Base-by-base conservation (phyloP, 2,113 vertebrate genomes). In the Rutilus rutilus region DNA sequence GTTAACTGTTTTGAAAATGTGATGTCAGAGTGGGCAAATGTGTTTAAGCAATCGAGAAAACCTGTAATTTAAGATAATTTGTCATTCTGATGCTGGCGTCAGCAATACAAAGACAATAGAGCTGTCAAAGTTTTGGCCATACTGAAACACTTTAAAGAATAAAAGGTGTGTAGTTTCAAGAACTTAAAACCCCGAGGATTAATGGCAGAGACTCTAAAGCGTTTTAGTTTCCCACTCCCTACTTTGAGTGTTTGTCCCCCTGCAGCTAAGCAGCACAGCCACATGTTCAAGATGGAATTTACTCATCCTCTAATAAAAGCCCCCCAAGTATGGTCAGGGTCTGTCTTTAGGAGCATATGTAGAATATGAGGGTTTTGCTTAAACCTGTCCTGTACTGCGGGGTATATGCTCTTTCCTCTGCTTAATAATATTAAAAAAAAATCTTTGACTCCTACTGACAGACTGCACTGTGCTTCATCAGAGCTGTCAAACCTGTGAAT, bases 211-310 rank as follows among this genome's bases (percentile, higher is more conserved):
- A 52, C 17, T 65, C 15, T 15, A 3, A 2, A 36, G 39, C 7
- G 0, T 65, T 52, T 33, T 14, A 54, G 25, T 30, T 82, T 82
- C 64, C 27, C 21, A 82, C 25, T 21, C 19, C 62, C 25, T 69
- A 36, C 47, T 54, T 69, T 69, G 80, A 11, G 36, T 45, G 36
- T 7, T 67, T 14, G 14, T 50, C 15, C 6, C 30, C 78, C 78
- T 81, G 59, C 59, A 81, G 59, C 78, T 27, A 81, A n/a, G 10
- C 78, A 80, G n/a, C 39, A 69, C 64, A 82, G 19, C 45, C 75
- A 78, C 27, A 77, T 21, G 27, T 54, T 77, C 7, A 30, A 33
- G 75, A 23, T 19, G 74, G 74, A 76, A 76, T 52, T 52, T 76
- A 19, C 25, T 21, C 1, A 2, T 73, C 8, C 25, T 77, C 15